A percentile compares a stretch with the other conserved stretches of the same genome.
These are phyloP conservation scores for Dinothrombium tinctorium DNA, from an alignment of 1,140 invertebrate genomes.

Conservation along the genomic window DNA sequence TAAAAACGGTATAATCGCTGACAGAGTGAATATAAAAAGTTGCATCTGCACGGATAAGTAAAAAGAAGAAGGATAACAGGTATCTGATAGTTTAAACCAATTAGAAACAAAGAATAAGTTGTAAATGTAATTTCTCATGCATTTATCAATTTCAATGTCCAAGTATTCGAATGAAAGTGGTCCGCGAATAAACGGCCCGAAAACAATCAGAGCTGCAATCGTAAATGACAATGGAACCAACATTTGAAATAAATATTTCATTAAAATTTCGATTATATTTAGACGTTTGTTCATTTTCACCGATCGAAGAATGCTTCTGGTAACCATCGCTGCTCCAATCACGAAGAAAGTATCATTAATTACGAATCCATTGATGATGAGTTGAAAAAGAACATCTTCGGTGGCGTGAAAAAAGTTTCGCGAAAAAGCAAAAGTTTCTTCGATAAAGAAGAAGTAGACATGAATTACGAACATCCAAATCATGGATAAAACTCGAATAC, in stretches of 20 bases:
- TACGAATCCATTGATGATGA: slow-evolving; percentile 14
- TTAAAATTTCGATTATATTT: slow-evolving; percentile 9
- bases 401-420: neutral
- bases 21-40: too few relatives aligned
- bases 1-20: too few relatives aligned
- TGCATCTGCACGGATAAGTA: too few relatives aligned
- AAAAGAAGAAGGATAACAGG: too few relatives aligned
- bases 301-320: slow-evolving; percentile 4
- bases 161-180: slow-evolving; percentile 13
- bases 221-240: slow-evolving; percentile 8
- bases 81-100: slow-evolving; percentile 2
- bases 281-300: slow-evolving; percentile 5
- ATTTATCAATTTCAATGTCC: slow-evolving; percentile 9
- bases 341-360: slow-evolving; percentile 15
- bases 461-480: slow-evolving; percentile 77
- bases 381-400: slow-evolving; percentile 12
- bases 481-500: slow-evolving; percentile 59
- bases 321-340: slow-evolving; percentile 11
- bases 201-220: slow-evolving; percentile 10
- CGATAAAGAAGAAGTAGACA: slow-evolving; percentile 26
- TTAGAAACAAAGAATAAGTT: slow-evolving; percentile 15
- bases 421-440: slow-evolving; percentile 3
- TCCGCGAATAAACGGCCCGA: slow-evolving; percentile 10
- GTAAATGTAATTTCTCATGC: slow-evolving; percentile 10
- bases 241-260: slow-evolving; percentile 11